phyloP scores from a whole-genome alignment of 2,113 vertebrate species.

The Gnathonemus longibarbis region DNA sequence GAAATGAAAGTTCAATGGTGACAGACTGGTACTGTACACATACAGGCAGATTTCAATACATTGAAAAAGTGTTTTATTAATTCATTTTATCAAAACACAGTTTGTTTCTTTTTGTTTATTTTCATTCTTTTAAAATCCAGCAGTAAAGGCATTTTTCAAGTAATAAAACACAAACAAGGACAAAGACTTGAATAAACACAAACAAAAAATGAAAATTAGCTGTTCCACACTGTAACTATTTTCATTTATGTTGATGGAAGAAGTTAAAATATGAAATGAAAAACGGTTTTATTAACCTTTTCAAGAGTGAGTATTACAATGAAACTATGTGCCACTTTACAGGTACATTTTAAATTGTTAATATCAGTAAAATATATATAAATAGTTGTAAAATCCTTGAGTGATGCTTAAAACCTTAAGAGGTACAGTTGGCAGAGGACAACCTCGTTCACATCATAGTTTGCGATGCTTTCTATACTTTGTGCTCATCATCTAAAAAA shows the following conservation, averaged over 20 bases:
- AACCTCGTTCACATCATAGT: neutral
- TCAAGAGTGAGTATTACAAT: neutral
- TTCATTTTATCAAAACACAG: neutral
- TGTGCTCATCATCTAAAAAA: neutral
- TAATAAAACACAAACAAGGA: neutral
- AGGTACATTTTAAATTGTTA: neutral
- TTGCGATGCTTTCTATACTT: neutral
- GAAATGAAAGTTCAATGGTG: conserved; percentile 53
- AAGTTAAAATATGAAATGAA: neutral
- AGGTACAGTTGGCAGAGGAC: neutral
- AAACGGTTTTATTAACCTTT: neutral
- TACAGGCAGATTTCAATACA: neutral
- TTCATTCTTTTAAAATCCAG: neutral
- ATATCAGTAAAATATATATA: neutral
- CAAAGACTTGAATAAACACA: neutral
- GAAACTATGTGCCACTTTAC: neutral
- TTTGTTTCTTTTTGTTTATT: neutral
- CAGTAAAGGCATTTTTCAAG: neutral
- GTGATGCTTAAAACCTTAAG: neutral
- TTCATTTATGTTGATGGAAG: neutral
- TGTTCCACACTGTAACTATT: neutral
- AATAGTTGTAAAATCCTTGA: neutral
- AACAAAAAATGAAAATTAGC: neutral
- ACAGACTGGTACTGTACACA: conserved; percentile 22
- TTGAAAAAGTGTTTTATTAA: neutral